These are phyloP conservation scores for Alectoris magna DNA, from an alignment of 2,797 vertebrate genomes.

Conservation along the genomic window DNA sequence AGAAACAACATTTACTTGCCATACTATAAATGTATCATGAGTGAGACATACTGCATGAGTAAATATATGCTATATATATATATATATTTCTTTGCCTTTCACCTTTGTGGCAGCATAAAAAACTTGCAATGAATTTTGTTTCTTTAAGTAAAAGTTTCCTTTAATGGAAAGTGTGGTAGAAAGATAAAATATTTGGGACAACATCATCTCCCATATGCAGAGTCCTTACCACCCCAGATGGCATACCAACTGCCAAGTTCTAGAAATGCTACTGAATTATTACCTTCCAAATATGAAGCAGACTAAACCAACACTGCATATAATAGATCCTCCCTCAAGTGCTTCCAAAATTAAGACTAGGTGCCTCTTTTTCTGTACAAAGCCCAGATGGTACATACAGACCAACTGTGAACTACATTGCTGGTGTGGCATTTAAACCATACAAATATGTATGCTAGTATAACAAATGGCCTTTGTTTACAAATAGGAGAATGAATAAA, in stretches of 20 bases:
- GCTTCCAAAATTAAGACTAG: slow-evolving; percentile 62
- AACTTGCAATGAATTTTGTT: neutral
- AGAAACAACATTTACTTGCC: neutral
- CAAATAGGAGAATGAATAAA: neutral
- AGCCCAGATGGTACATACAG: slow-evolving; percentile 53
- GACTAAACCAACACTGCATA: slow-evolving; percentile 42
- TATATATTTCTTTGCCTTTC: neutral
- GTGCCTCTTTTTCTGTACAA: slow-evolving; percentile 43
- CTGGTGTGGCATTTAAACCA: slow-evolving; percentile 20
- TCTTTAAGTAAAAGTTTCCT: slow-evolving; percentile 6
- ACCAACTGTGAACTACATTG: slow-evolving; percentile 29
- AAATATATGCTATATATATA: neutral
- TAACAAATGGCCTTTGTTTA: slow-evolving; percentile 42
- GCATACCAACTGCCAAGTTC: slow-evolving; percentile 54
- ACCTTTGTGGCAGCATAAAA: neutral
- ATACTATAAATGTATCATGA: neutral
- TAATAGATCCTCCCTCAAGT: slow-evolving; percentile 52
- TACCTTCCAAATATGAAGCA: slow-evolving; percentile 50
- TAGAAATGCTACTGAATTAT: slow-evolving; percentile 60
- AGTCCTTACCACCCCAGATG: slow-evolving; percentile 62
- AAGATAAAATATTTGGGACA: slow-evolving; percentile 46
- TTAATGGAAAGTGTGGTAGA: neutral
- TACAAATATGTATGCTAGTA: neutral
- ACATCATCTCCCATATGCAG: slow-evolving; percentile 52
- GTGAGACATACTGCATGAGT: neutral